Conservation (phyloP, 2,888 invertebrate species). For the Pachydiplax longipennis region DNA sequence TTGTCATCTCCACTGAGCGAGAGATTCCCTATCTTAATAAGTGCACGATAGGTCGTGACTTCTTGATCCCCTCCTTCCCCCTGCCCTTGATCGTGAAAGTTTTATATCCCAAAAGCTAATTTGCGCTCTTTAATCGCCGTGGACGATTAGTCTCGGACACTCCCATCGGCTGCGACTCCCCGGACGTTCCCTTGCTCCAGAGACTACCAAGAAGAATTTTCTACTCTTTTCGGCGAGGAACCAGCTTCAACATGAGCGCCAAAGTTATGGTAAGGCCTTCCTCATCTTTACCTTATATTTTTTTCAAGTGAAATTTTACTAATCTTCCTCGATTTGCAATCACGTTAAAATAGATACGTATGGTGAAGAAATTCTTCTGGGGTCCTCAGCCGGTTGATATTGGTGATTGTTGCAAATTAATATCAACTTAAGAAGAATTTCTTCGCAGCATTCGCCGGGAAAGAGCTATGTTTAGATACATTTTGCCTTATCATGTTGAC, state of each 20-base stretch:
- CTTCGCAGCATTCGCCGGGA: too few relatives aligned
- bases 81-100: conserved; percentile 32
- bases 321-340: too few relatives aligned
- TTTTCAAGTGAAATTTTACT: neutral
- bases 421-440: too few relatives aligned
- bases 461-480: too few relatives aligned
- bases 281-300: neutral
- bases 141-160: neutral
- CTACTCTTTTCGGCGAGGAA: neutral
- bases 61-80: neutral
- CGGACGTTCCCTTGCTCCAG: neutral
- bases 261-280: conserved; percentile 6
- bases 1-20: conserved; percentile 6
- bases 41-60: neutral
- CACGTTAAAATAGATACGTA: too few relatives aligned
- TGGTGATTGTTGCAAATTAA: too few relatives aligned
- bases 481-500: too few relatives aligned
- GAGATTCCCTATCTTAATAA: neutral
- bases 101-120: conserved; percentile 22
- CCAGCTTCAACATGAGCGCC: conserved; percentile 7
- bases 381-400: too few relatives aligned
- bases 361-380: too few relatives aligned
- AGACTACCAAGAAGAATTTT: neutral
- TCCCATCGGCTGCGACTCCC: neutral
- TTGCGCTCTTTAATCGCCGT: conserved; percentile 23